These are phyloP conservation scores for Xestia ashworthii DNA, from an alignment of 2,888 invertebrate genomes.

Conservation along the genomic window DNA sequence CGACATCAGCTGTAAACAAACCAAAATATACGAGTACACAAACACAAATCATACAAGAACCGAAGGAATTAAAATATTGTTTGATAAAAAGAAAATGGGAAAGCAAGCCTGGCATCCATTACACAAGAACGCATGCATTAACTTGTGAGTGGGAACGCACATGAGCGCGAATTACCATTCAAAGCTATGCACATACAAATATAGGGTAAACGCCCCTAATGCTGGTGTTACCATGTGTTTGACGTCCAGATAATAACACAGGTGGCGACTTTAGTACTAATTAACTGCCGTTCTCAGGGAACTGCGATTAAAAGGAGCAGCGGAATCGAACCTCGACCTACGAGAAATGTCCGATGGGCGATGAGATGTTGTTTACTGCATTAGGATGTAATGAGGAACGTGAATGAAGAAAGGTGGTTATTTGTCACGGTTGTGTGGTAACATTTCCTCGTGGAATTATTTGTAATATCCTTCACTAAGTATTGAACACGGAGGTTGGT, in stretches of 20 bases:
- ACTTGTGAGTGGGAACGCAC: constrained; percentile 72
- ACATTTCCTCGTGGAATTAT: constrained; percentile 35
- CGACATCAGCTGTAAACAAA: constrained; percentile 51
- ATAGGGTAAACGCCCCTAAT: constrained; percentile 81
- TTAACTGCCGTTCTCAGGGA: constrained; percentile 81
- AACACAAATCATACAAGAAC: constrained; percentile 19
- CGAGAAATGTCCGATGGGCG: constrained; percentile 63
- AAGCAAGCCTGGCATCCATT: constrained; percentile 58
- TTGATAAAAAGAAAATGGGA: constrained; percentile 56
- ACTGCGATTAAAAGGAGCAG: constrained; percentile 80
- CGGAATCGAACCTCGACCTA: constrained; percentile 74
- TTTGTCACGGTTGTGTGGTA: constrained; percentile 73
- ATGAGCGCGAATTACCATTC: constrained; percentile 77
- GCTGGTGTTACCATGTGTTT: constrained; percentile 74
- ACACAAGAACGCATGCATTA: constrained; percentile 65
- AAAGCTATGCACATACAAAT: constrained; percentile 76
- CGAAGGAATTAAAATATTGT: constrained; percentile 36
- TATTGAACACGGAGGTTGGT: background rate
- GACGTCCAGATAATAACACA: constrained; percentile 83
- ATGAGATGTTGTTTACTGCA: constrained; percentile 67
- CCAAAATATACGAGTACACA: constrained; percentile 36
- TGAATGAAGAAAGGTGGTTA: constrained; percentile 61
- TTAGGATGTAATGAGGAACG: constrained; percentile 69
- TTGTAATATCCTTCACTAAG: background rate
- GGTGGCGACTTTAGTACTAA: constrained; percentile 73